Percentiles rank a stretch among this genome's conserved stretches.
These are phyloP conservation scores for Mechanitis messenoides DNA, from an alignment of 2,888 invertebrate genomes.

Conservation along the genomic window DNA sequence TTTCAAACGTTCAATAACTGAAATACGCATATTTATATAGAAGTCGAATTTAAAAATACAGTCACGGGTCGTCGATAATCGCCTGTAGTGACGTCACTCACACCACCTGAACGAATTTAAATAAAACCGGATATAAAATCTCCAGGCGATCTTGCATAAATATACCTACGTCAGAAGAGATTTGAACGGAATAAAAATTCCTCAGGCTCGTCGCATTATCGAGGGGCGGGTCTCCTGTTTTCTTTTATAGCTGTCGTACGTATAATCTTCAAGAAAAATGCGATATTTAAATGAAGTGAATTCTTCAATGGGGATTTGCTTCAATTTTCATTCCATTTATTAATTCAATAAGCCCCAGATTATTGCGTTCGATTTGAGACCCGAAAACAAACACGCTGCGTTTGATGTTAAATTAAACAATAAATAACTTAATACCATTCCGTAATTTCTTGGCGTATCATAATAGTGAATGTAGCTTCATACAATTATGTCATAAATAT, in stretches of 20 bases:
- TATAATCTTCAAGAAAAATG: conserved; percentile 77
- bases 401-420: conserved; percentile 3
- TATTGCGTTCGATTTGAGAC: conserved; percentile 40
- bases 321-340: conserved; percentile 64
- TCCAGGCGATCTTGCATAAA: conserved; percentile 71
- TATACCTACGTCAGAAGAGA: conserved; percentile 75
- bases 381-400: conserved; percentile 33
- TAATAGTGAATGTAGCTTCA: no score
- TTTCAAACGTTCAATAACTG: not conserved
- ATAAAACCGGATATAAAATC: conserved; percentile 75
- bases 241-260: conserved; percentile 76
- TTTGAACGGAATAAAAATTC: conserved; percentile 76
- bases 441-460: no score
- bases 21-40: conserved; percentile 26
- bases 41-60: conserved; percentile 57
- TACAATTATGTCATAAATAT: no score
- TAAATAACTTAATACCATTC: no score
- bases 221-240: conserved; percentile 72
- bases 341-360: conserved; percentile 51
- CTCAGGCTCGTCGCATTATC: conserved; percentile 72
- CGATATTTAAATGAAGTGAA: conserved; percentile 76
- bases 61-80: conserved; percentile 70
- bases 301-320: conserved; percentile 65
- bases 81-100: conserved; percentile 66
- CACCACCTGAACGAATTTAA: conserved; percentile 73